phyloP scores from a whole-genome alignment of 2,888 invertebrate genomes.

The Philhelius pedissequus region DNA sequence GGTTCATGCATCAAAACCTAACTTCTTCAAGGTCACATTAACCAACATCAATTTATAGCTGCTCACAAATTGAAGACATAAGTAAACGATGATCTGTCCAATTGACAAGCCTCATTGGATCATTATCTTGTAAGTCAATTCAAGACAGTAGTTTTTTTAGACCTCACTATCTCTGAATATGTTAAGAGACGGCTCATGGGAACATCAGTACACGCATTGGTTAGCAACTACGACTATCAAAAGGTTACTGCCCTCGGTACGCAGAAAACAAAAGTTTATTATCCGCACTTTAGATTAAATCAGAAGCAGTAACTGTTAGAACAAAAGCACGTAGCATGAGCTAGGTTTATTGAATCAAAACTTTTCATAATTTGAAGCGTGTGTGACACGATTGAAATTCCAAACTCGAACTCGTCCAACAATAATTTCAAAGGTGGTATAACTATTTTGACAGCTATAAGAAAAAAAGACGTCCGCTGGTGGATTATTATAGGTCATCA shows the following conservation, averaged over 20 bases:
- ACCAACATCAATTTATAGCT: not conserved
- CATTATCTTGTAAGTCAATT: conserved; percentile 35
- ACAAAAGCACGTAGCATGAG: conserved; percentile 28
- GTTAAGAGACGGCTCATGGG: conserved; percentile 17
- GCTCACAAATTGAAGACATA: conserved; percentile 11
- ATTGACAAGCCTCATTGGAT: conserved; percentile 14
- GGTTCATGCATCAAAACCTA: conserved; percentile 16
- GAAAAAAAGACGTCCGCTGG: not conserved
- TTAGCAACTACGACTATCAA: conserved; percentile 1
- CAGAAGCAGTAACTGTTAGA: conserved; percentile 31
- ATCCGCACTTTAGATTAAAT: not conserved
- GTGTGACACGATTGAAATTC: conserved; percentile 14
- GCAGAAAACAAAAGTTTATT: conserved; percentile 62
- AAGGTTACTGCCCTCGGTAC: conserved; percentile 45
- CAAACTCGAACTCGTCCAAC: not conserved
- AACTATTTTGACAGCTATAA: conserved; percentile 22
- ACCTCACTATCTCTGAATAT: conserved; percentile 8
- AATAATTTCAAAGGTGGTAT: not conserved
- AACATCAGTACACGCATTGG: not conserved
- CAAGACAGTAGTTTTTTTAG: conserved; percentile 1
- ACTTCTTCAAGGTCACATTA: conserved; percentile 22
- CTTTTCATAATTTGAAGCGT: conserved; percentile 41
- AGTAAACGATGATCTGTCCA: not conserved
- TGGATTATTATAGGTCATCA: not conserved
- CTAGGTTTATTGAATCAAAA: conserved; percentile 30